phyloP scores from a whole-genome alignment of 2,113 vertebrate genomes.

The Syrmaticus mikado region DNA sequence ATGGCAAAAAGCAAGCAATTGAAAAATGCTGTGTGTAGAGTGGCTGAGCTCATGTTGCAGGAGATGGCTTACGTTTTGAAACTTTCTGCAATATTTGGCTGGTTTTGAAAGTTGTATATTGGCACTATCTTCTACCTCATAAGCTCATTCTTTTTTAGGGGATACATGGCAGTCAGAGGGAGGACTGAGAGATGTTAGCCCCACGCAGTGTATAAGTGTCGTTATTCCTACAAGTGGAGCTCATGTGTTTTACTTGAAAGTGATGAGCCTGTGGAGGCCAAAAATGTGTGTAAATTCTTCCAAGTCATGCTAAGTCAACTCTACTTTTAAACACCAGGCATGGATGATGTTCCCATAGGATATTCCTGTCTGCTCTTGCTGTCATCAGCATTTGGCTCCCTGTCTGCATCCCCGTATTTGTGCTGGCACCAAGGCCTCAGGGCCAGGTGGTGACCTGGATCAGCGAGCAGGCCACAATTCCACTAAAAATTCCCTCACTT shows the following conservation, averaged over 20 bases:
- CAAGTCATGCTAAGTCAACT: neutral
- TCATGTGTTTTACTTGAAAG: conserved; percentile 14
- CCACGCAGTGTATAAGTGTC: neutral
- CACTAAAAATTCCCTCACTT: neutral
- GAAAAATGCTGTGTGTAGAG: neutral
- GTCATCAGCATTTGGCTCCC: fast-evolving
- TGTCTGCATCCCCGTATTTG: neutral
- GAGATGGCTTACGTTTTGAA: neutral
- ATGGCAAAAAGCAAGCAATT: neutral
- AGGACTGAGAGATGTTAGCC: neutral
- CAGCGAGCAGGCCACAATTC: neutral
- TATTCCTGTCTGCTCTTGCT: neutral
- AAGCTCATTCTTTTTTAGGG: neutral
- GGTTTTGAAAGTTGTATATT: conserved; percentile 1
- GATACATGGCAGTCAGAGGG: neutral
- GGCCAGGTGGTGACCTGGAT: neutral
- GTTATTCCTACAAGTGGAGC: neutral
- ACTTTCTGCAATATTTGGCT: neutral
- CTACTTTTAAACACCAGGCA: neutral
- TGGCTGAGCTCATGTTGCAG: neutral
- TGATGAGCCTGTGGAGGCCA: neutral
- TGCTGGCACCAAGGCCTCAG: neutral
- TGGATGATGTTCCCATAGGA: neutral
- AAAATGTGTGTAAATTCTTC: conserved; percentile 20
- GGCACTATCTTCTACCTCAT: neutral